Base-by-base conservation (phyloP, 2,888 invertebrate genomes). In the Sicus ferrugineus region DNA sequence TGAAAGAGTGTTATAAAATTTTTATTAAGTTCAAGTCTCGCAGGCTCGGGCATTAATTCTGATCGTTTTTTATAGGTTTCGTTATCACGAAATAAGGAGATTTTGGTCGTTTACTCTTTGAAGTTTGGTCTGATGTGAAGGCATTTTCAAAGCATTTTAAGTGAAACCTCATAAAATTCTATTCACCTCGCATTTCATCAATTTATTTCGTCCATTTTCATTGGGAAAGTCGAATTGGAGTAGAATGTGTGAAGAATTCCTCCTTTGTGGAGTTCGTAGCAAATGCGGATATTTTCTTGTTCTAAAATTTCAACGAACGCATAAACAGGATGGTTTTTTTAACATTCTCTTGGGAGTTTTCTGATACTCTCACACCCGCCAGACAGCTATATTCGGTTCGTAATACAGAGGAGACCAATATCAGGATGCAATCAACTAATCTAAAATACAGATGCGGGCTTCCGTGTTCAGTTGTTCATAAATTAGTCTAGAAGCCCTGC, bases 131-230 rank as follows among this genome's bases (percentile, higher is more conserved):
- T 11, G n/a, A 46, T 46, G 23, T n/a, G 48, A n/a, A 42, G 61
- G 34, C 34, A 48, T 30, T 63, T 61, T 42, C 6, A 21, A 42
- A 34, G 16, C 28, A 50, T 34, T 28, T 42, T 56, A 16, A 38
- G 46, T 42, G 42, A 59, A 67, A 30, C 48, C 28, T 31, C 58
- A 59, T 67, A 67, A 67, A 67, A 59, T 59, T 67, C 59, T 59
- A 58, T 67, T 31, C 30, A 23, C n/a, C 6, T 52, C n/a, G 21
- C 26, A 26, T 19, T 54, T 11, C 38, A 48, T 64, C 31, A 50
- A 65, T 54, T 54, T 34, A 54, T 52, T 54, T 26, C 34, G 19
- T 23, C 23, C 31, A 34, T 63, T 30, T 61, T 38, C 9, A 34
- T 42, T 42, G 3, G 50, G 50, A n/a, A n/a, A n/a, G n/a, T n/a